Base-by-base conservation (phyloP, 2,113 vertebrate genomes). In the Hippocampus zosterae region DNA sequence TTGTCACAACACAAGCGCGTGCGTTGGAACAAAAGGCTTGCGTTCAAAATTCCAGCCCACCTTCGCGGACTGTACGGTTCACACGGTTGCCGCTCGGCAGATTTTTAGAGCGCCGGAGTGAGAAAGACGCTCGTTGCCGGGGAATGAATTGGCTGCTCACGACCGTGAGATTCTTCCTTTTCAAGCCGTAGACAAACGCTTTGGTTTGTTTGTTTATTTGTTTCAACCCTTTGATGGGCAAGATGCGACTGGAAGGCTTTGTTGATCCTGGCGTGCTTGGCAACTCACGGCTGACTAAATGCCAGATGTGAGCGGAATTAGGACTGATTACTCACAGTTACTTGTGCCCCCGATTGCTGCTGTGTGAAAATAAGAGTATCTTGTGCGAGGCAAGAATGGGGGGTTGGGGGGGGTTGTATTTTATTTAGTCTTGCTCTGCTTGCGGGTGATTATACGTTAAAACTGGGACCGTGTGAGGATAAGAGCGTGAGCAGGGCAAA, bases 231-330 rank as follows among this genome's bases (percentile, higher is more conserved):
- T 55, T 71, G 69, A 75, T 29, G 77, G 76, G 42, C 11, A 5
- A 70, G 61, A 81, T 66, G 70, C 73, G 81, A 74, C 77, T 77
- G 80, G 33, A 23, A 67, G 41, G 64, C 59, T 68, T 71, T 81
- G 76, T 85, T 85, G 75, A 82, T 74, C 55, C 68, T 53, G 55
- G 18, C 68, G 67, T 75, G 86, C 69, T 73, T 82, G 81, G 68
- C 76, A 71, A 77, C 74, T 79, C 84, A 77, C 72, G 82, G 65
- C 73, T 84, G 71, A 84, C 81, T 86, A 80, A 85, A 85, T 57
- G 71, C 72, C 76, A 85, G 76, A 81, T 82, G 74, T 0, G 56
- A 80, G 63, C 65, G 68, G 78, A 82, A 88, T 85, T 80, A 79
- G 65, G 79, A 69, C 72, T 37, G 84, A 80, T 83, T 80, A 79